Percentiles rank a stretch among this genome's conserved stretches.
Evolutionary conservation across 2,113 vertebrate genomes (phyloP).

Genomic region (Meleagris gallopavo): DNA sequence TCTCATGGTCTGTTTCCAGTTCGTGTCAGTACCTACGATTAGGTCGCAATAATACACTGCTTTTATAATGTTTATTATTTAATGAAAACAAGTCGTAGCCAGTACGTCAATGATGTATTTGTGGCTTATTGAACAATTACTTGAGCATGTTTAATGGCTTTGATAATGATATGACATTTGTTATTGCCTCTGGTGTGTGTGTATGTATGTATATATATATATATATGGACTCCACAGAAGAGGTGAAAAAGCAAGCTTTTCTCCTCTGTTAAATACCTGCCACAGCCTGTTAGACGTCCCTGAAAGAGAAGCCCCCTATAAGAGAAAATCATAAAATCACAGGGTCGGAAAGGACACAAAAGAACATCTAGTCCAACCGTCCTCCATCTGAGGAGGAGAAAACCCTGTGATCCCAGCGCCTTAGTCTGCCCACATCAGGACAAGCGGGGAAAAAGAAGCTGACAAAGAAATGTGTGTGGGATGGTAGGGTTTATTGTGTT

Average conservation of each 20-base stretch:
- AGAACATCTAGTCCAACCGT: too few relatives aligned
- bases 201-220: too few relatives aligned
- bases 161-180: neutral
- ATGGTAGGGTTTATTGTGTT: too few relatives aligned
- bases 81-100: neutral
- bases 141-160: neutral
- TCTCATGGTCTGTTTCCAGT: neutral
- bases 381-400: too few relatives aligned
- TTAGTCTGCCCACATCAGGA: too few relatives aligned
- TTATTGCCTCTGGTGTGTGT: neutral
- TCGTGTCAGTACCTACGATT: neutral
- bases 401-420: too few relatives aligned
- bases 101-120: neutral
- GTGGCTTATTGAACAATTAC: neutral
- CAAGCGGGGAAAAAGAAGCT: too few relatives aligned
- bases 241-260: neutral
- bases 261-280: neutral
- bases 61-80: neutral
- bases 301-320: neutral
- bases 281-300: neutral
- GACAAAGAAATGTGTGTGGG: too few relatives aligned
- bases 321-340: too few relatives aligned
- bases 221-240: too few relatives aligned
- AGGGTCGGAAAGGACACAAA: too few relatives aligned
- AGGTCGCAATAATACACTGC: neutral